Evolutionary conservation across 2,888 invertebrate species (phyloP), one percentile per base, ranked within the genome.

Genomic region (Drosophila nr. fundita): DNA sequence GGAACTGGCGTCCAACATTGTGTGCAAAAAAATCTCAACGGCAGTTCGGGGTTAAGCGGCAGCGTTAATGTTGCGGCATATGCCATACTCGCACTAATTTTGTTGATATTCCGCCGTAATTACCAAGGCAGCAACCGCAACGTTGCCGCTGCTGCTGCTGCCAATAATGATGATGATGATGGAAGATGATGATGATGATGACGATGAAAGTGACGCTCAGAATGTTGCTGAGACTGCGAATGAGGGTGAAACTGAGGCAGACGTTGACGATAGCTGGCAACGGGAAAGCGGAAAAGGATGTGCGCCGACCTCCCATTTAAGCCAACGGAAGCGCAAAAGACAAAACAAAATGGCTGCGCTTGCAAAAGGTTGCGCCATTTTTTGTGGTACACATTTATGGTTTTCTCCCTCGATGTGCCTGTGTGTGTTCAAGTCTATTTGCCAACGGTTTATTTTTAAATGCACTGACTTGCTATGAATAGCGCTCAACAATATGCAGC

Each of bases 371-470:
- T 85, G 83, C 83, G 86, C 83, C 83, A 83, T 79, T 77, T 81
- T 77, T 77, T 86, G 68, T 57, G 77, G 71, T 59, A 53, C 40
- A 62, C 48, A 48, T 34, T 36, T 50, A 40, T 54, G 11, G 30
- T 21, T 66, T 13, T 15, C 21, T 21, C 38, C 2, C 42, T 13
- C 45, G 11, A 32, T 60, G 11, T 34, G 24, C 30, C 36, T 66
- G 45, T 36, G 32, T 48, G 36, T 54, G 55, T 57, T 67, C 66
- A 60, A 61, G 76, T 82, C 75, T 80, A 87, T 85, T 85, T 85
- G 85, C 81, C 67, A 73, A 80, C 57, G 86, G 86, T 90, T 90
- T 88, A 87, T 87, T 87, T 87, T 86, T 87, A 90, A 87, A 87
- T 86, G 72, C 83, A 85, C 62, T 58, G 62, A 68, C 72, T 58